Base-by-base conservation (phyloP, 2,888 invertebrate species). In the Agelastica alni region DNA sequence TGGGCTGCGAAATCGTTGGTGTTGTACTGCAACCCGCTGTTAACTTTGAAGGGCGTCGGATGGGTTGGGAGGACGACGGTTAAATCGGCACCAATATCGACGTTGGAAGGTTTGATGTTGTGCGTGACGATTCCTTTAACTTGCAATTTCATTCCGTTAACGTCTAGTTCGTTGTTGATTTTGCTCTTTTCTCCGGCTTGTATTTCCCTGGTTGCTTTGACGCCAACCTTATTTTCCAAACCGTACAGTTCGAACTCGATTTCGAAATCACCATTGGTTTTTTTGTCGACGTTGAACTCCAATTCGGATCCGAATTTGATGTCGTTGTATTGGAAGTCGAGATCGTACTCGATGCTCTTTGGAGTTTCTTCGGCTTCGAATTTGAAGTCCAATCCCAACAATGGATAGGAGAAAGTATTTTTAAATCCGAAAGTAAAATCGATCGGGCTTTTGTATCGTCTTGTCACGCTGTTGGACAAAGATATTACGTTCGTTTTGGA, bases 91-190 rank as follows among this genome's bases (percentile, higher is more conserved):
- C 83, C 84, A 53, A 83, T 66, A 42, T 85, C 78, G 10, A 82
- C 63, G 58, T 85, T 83, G 47, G 83, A 80, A 0, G 80, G 77
- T 62, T 80, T 79, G 2, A 79, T 71, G 45, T 79, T 81, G 67
- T 86, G 84, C 0, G 77, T 74, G 0, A 86, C 75, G 0, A 80
- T 79, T 41, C 85, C 84, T 18, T 82, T 82, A 0, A 85, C 73
- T 64, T 85, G 83, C 65, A 86, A 82, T 67, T 82, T 86, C 44
- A 83, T 84, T 7, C 84, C 80, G 37, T 83, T 83, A 10, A 88
- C 62, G 3, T 80, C 79, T 5, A 89, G 55, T 28, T 79, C 80
- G 64, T 86, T 83, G 32, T 81, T 79, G 32, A 85, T 79, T 68
- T 86, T 86, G 1, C 84, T 85, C 67, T 85, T 85, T 13, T 71